A percentile compares a stretch with the other conserved stretches of the same genome.
Evolutionary conservation across 1,140 invertebrate genomes (phyloP).

Genomic region (Schlechtendalia chinensis): DNA sequence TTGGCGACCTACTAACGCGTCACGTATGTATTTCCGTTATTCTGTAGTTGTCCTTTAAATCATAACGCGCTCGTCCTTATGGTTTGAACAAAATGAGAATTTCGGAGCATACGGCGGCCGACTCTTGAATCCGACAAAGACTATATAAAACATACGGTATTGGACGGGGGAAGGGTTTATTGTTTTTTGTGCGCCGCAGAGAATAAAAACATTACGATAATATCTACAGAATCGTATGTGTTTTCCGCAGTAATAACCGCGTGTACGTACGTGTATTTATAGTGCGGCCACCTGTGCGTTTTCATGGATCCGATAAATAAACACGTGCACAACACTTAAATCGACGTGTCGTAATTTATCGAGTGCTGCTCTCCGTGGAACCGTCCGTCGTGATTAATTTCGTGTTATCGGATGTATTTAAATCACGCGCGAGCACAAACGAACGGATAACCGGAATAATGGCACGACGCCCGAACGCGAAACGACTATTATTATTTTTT

Average conservation of each 20-base stretch:
- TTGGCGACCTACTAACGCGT: too few relatives aligned
- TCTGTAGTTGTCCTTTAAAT: too few relatives aligned
- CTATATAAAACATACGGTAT: too few relatives aligned
- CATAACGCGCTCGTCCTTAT: too few relatives aligned
- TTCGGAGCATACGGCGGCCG: too few relatives aligned
- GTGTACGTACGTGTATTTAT: neutral
- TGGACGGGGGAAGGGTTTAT: neutral
- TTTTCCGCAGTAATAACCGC: conserved; percentile 17
- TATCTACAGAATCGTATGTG: conserved; percentile 17
- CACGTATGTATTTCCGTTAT: too few relatives aligned
- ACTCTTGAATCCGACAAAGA: too few relatives aligned
- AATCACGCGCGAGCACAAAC: neutral
- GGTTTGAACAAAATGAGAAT: too few relatives aligned
- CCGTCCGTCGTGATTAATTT: conserved; percentile 31
- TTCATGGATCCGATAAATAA: conserved; percentile 8
- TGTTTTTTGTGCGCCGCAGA: too few relatives aligned
- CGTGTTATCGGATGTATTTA: neutral
- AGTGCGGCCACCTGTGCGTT: neutral
- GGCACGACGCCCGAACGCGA: neutral
- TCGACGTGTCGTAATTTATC: conserved; percentile 25
- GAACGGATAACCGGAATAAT: conserved; percentile 19
- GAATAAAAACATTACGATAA: too few relatives aligned
- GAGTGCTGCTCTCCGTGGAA: neutral
- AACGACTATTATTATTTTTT: neutral
- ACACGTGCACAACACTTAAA: conserved; percentile 21